Conservation (phyloP, 2,797 vertebrate species). For the Sebastes trivittatus region DNA sequence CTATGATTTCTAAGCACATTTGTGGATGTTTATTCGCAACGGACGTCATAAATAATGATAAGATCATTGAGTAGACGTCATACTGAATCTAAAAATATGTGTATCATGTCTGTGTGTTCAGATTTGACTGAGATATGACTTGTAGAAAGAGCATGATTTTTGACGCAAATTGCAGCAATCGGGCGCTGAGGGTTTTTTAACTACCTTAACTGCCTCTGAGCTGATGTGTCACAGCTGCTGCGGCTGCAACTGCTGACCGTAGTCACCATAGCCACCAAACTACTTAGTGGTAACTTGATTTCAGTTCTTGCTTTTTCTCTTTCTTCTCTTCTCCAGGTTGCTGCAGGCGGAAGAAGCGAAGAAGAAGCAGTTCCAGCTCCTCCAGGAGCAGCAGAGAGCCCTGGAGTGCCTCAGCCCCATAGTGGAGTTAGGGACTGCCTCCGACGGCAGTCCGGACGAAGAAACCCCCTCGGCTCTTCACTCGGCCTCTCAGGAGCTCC, state of each 20-base stretch:
- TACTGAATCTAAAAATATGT: background rate
- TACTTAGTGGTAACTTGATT: background rate
- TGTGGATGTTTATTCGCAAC: background rate
- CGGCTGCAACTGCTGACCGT: too few relatives aligned
- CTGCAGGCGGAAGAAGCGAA: conserved; percentile 81
- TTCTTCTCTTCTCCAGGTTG: conserved; percentile 58
- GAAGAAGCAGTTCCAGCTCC: conserved; percentile 71
- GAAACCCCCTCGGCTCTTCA: conserved; percentile 65
- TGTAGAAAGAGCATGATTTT: background rate
- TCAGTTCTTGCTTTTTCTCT: background rate
- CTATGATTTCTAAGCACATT: background rate
- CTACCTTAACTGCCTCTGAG: background rate
- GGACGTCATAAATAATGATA: background rate
- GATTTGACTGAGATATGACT: background rate
- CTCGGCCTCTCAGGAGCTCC: conserved; percentile 77
- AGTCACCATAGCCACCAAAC: background rate
- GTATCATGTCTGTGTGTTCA: background rate
- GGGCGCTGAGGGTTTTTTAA: background rate
- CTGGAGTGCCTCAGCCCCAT: conserved; percentile 36
- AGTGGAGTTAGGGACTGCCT: conserved; percentile 15
- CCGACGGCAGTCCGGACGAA: background rate
- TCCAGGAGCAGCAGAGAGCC: conserved; percentile 73
- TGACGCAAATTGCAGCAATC: background rate
- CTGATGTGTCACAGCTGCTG: background rate
- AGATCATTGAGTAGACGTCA: background rate